These are phyloP conservation scores for Xenops minutus DNA, from an alignment of 2,797 vertebrate genomes.

Conservation along the genomic window DNA sequence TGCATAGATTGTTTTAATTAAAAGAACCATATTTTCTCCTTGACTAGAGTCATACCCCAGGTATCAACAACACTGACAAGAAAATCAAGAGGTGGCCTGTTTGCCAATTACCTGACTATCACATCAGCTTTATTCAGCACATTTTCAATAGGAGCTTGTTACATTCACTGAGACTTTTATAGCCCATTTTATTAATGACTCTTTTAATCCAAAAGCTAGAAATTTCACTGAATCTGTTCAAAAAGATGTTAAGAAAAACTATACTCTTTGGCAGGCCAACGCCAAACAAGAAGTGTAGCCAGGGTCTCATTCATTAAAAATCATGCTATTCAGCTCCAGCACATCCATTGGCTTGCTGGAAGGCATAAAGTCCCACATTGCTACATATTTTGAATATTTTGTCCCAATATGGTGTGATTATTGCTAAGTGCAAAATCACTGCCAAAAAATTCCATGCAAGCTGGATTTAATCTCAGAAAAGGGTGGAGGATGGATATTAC, in stretches of 20 bases:
- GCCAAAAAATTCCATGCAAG: background rate
- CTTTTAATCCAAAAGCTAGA: slow-evolving; percentile 37
- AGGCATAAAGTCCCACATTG: background rate
- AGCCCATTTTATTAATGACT: slow-evolving; percentile 46
- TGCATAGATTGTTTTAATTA: slow-evolving; percentile 50
- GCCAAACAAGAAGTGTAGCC: background rate
- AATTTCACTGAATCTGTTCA: slow-evolving; percentile 40
- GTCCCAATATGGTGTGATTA: slow-evolving; percentile 40
- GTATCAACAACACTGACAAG: slow-evolving; percentile 18
- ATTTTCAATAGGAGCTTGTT: slow-evolving; percentile 7
- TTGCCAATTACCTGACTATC: background rate
- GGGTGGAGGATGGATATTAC: background rate
- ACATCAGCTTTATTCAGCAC: slow-evolving; percentile 31
- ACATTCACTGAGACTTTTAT: background rate
- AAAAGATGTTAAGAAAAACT: slow-evolving; percentile 34
- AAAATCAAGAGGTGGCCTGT: slow-evolving; percentile 31
- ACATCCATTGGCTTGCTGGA: background rate
- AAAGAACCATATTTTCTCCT: slow-evolving; percentile 46
- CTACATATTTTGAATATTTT: slow-evolving; percentile 36
- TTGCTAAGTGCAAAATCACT: background rate
- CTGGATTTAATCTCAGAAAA: slow-evolving; percentile 16
- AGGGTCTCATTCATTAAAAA: slow-evolving; percentile 1
- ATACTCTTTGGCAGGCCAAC: background rate
- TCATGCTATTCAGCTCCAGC: background rate
- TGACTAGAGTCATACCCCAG: slow-evolving; percentile 25